Evolutionary conservation across 2,888 invertebrate genomes (phyloP), one percentile per base, ranked within the genome.

Genomic region (Horisme vitalbata): DNA sequence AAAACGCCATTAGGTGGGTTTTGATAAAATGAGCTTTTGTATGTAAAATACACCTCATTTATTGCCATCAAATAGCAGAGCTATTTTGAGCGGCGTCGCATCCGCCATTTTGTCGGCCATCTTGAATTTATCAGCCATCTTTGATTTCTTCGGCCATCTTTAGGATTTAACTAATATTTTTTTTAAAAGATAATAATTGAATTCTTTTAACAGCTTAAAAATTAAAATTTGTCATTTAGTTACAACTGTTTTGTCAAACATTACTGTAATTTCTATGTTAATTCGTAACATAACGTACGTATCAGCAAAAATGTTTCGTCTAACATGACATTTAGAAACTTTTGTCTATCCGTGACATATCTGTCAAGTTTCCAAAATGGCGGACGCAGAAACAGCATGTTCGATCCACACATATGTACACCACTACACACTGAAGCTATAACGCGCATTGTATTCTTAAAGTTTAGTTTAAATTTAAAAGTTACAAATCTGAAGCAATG

Each of bases 401-500:
- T 49, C 37, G 18, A 48, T 48, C 52, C 56, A 55, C 52, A 64
- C 50, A 59, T 72, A 72, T 73, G 64, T 73, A 71, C 73, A 68
- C 57, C 67, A 65, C 55, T 46, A 63, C 68, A 67, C 55, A 57
- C 63, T 62, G 61, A 68, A 54, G 52, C 48, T 39, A 24, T 30
- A 37, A 65, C 61, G 59, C 57, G 55, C 51, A 26, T 47, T 41
- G 41, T 55, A 55, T 50, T 59, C 67, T 67, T 65, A 70, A 63
- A 63, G 62, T 66, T 68, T 63, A 63, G 64, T 75, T 75, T 75
- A 65, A 75, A 64, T 75, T 75, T 75, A 65, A 75, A 64, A 70
- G 60, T 75, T 76, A 82, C 73, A 77, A 70, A 67, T 65, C 70
- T 76, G 78, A 83, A 90, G 87, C 81, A 80, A 89, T 90, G 90